These are phyloP conservation scores for Tretioscincus oriximinensis DNA, from an alignment of 2,113 vertebrate species.

Conservation along the genomic window DNA sequence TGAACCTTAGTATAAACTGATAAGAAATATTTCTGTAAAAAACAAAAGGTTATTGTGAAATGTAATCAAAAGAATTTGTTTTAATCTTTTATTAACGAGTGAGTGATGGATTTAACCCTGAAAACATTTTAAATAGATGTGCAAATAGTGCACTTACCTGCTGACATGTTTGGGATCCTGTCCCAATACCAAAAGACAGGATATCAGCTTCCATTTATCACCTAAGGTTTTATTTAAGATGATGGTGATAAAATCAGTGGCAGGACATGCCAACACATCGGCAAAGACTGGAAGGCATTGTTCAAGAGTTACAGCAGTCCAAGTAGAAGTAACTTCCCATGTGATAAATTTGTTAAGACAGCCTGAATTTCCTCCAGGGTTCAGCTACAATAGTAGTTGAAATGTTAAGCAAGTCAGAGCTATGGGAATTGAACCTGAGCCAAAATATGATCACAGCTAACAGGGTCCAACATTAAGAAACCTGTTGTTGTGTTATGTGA, in stretches of 20 bases:
- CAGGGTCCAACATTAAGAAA: not conserved
- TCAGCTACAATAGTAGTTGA: not conserved
- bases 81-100: too few relatives aligned
- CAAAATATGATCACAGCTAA: not conserved
- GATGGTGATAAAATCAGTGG: not conserved
- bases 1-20: too few relatives aligned
- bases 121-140: too few relatives aligned
- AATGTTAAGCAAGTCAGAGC: not conserved
- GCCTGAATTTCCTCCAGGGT: not conserved
- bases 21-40: too few relatives aligned
- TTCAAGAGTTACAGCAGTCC: slow-evolving; percentile 7
- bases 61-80: too few relatives aligned
- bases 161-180: not conserved
- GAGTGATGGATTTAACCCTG: too few relatives aligned
- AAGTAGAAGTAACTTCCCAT: not conserved
- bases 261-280: not conserved
- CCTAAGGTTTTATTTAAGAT: not conserved
- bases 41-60: too few relatives aligned
- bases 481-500: not conserved
- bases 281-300: not conserved
- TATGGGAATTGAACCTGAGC: not conserved
- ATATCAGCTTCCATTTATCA: not conserved
- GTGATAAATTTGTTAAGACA: slow-evolving; percentile 17
- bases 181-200: not conserved
- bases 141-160: not conserved